Conservation (phyloP, 2,113 vertebrate species). For the Seriola dumerili region DNA sequence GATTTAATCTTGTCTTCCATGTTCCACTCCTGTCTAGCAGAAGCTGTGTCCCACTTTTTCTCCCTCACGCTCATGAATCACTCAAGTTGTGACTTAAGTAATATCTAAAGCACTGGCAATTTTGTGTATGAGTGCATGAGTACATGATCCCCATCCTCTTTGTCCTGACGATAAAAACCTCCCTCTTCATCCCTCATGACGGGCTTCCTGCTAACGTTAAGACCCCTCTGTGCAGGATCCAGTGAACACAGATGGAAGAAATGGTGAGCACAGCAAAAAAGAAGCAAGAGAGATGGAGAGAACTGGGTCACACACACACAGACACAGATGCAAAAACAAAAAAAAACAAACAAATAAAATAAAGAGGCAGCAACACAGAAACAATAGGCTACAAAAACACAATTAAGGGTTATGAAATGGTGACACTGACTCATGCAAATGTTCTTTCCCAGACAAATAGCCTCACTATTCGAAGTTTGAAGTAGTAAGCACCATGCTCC, state of each 20-base stretch:
- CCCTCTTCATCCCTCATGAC: constrained; percentile 30
- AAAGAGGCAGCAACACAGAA: neutral
- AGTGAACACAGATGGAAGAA: constrained; percentile 58
- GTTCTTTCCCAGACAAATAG: constrained; percentile 14
- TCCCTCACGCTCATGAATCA: constrained; percentile 46
- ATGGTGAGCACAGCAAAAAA: constrained; percentile 41
- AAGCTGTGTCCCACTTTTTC: constrained; percentile 32
- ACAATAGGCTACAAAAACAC: constrained; percentile 6
- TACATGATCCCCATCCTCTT: constrained; percentile 24
- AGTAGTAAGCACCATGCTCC: neutral
- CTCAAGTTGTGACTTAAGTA: constrained; percentile 23
- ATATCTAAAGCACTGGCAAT: constrained; percentile 30
- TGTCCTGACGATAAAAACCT: constrained; percentile 32
- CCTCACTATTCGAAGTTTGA: constrained; percentile 11
- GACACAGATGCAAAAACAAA: neutral
- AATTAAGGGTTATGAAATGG: constrained; percentile 22
- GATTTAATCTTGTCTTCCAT: constrained; percentile 17
- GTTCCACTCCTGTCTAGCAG: constrained; percentile 33
- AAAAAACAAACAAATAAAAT: neutral
- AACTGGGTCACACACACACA: constrained; percentile 2
- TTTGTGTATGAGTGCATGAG: constrained; percentile 25
- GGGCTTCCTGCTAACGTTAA: constrained; percentile 47
- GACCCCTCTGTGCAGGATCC: constrained; percentile 39
- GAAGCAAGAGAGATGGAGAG: constrained; percentile 22
- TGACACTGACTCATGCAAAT: constrained; percentile 22